phyloP scores from a whole-genome alignment of 2,113 vertebrate species.

The Catagonus wagneri region DNA sequence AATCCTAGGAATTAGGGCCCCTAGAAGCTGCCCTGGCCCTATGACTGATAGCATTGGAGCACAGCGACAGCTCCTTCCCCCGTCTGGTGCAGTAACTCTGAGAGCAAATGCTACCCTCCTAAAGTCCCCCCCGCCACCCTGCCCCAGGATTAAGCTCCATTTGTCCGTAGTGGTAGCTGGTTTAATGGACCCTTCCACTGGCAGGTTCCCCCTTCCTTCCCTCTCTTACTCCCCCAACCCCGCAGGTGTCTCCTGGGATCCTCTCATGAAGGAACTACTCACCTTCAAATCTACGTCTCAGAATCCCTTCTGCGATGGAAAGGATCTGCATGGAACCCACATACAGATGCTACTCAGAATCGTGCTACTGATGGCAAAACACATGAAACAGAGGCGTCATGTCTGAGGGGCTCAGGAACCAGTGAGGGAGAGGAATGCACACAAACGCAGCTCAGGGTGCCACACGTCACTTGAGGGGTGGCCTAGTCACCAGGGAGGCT shows the following conservation, averaged over 20 bases:
- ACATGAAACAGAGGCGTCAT: neutral
- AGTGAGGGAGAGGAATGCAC: no score
- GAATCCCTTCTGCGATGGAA: neutral
- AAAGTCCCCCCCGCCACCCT: neutral
- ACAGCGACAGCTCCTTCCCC: rapidly evolving
- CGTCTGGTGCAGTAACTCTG: no score
- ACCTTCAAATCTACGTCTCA: neutral
- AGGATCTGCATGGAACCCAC: no score
- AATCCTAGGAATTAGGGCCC: neutral
- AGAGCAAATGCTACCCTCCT: neutral
- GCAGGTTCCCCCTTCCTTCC: no score
- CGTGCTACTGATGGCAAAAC: neutral
- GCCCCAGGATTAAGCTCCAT: no score
- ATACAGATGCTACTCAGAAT: neutral
- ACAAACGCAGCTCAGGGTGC: neutral
- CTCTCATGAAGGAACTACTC: neutral
- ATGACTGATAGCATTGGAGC: neutral
- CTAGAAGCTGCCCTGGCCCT: neutral
- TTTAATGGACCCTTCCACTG: neutral
- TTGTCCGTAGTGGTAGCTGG: rapidly evolving
- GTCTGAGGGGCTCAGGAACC: rapidly evolving
- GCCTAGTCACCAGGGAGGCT: rapidly evolving
- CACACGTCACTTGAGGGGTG: neutral
- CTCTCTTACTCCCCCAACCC: neutral
- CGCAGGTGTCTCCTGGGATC: neutral